These are phyloP conservation scores for Heliconius hewitsoni DNA, from an alignment of 1,140 invertebrate genomes.

Conservation along the genomic window DNA sequence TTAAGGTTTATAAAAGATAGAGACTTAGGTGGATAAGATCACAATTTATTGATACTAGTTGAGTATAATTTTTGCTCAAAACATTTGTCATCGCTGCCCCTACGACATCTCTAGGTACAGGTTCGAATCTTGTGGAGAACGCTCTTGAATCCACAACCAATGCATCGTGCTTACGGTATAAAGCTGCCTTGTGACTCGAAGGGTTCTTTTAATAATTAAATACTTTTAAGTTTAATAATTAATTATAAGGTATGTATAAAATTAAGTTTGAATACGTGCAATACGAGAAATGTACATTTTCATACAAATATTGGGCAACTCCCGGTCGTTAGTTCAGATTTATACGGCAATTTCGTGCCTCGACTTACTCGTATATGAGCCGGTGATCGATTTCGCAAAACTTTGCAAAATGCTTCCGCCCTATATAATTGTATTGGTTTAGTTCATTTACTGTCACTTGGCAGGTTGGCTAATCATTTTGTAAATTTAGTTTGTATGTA, in stretches of 20 bases:
- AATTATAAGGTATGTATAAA: background rate
- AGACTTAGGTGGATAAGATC: background rate
- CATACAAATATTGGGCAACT: conserved; percentile 28
- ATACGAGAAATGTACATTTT: conserved; percentile 22
- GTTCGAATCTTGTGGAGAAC: no score
- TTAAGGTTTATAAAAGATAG: conserved; percentile 2
- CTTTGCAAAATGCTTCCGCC: conserved; percentile 23
- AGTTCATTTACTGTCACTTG: background rate
- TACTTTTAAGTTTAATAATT: background rate
- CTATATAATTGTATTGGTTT: conserved; percentile 1
- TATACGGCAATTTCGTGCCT: conserved; percentile 13
- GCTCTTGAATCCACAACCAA: no score
- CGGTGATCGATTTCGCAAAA: conserved; percentile 19
- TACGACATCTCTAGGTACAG: no score
- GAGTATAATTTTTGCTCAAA: no score
- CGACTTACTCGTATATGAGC: conserved; percentile 5
- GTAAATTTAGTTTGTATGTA: no score
- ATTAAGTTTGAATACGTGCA: background rate
- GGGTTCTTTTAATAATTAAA: no score
- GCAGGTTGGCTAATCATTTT: background rate
- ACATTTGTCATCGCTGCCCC: no score
- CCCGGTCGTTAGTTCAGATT: conserved; percentile 31
- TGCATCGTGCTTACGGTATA: no score
- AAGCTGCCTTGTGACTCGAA: no score
- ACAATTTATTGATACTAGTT: background rate